These are phyloP conservation scores for Panulirus ornatus DNA, from an alignment of 1,140 invertebrate genomes.

Conservation along the genomic window DNA sequence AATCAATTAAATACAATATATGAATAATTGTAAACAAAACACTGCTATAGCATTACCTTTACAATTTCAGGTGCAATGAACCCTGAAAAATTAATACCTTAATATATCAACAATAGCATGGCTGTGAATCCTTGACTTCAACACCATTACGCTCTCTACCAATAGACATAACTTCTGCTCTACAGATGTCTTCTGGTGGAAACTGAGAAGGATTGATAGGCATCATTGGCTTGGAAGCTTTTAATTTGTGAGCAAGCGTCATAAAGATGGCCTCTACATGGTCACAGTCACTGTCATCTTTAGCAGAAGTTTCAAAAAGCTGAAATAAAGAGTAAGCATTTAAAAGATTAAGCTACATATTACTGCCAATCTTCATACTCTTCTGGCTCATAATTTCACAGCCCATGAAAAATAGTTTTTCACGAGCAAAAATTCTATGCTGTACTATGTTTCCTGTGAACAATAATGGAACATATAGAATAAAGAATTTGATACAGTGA, in stretches of 20 bases:
- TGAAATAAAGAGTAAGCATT: slow-evolving; percentile 46
- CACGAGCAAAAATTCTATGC: too few relatives aligned
- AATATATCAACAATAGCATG: slow-evolving; percentile 29
- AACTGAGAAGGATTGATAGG: slow-evolving; percentile 76
- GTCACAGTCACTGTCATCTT: slow-evolving; percentile 86
- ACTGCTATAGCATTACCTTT: neutral
- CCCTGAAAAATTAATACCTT: neutral
- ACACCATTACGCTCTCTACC: slow-evolving; percentile 51
- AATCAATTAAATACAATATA: neutral
- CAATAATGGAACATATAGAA: too few relatives aligned
- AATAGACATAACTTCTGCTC: slow-evolving; percentile 60
- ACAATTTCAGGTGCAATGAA: neutral
- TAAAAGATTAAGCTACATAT: neutral
- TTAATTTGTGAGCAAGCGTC: slow-evolving; percentile 88
- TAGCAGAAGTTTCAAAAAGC: slow-evolving; percentile 89
- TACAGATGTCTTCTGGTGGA: slow-evolving; percentile 64
- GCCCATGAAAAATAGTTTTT: too few relatives aligned
- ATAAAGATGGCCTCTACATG: slow-evolving; percentile 92
- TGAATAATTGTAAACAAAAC: neutral
- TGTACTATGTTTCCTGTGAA: too few relatives aligned
- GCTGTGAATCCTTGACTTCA: slow-evolving; percentile 8
- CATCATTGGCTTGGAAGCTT: slow-evolving; percentile 83
- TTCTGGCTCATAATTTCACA: too few relatives aligned
- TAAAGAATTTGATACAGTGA: too few relatives aligned
- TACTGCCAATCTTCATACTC: neutral